Percentiles rank a stretch among this genome's conserved stretches.
phyloP scores from a whole-genome alignment of 2,888 invertebrate species.

The Drosophila algonquin region DNA sequence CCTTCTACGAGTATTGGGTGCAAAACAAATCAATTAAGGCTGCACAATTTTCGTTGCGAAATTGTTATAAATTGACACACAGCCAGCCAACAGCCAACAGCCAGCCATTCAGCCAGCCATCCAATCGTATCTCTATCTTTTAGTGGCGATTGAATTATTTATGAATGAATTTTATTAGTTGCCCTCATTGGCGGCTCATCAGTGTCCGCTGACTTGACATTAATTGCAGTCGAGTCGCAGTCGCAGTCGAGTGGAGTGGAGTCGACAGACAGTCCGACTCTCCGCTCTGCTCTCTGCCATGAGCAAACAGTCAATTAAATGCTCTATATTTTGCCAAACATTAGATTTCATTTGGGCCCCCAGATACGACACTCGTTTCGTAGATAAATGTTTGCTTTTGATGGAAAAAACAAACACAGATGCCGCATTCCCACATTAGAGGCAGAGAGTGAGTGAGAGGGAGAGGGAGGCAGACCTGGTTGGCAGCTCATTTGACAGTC shows the following conservation, averaged over 20 bases:
- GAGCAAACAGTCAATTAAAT: conserved; percentile 67
- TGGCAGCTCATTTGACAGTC: conserved; percentile 71
- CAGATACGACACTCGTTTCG: conserved; percentile 1
- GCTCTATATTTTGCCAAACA: conserved; percentile 68
- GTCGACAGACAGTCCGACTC: background rate
- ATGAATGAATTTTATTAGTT: conserved; percentile 80
- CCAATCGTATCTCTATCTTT: conserved; percentile 11
- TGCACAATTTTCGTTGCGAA: conserved; percentile 61
- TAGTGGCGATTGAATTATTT: conserved; percentile 76
- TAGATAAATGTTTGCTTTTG: conserved; percentile 36
- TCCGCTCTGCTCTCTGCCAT: background rate
- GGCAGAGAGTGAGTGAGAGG: background rate
- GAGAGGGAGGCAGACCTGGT: conserved; percentile 48
- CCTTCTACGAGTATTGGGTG: conserved; percentile 55
- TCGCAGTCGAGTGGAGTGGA: no score
- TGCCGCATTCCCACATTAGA: conserved; percentile 65
- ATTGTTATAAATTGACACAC: conserved; percentile 73
- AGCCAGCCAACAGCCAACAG: background rate
- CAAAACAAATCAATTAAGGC: conserved; percentile 77
- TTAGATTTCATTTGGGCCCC: conserved; percentile 69
- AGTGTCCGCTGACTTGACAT: conserved; percentile 73
- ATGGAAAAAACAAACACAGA: conserved; percentile 46
- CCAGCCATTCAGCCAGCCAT: conserved; percentile 11
- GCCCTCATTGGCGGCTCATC: conserved; percentile 79
- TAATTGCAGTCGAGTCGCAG: conserved; percentile 61